phyloP scores from a whole-genome alignment of 2,797 vertebrate species.

The Poeciliopsis turneri region DNA sequence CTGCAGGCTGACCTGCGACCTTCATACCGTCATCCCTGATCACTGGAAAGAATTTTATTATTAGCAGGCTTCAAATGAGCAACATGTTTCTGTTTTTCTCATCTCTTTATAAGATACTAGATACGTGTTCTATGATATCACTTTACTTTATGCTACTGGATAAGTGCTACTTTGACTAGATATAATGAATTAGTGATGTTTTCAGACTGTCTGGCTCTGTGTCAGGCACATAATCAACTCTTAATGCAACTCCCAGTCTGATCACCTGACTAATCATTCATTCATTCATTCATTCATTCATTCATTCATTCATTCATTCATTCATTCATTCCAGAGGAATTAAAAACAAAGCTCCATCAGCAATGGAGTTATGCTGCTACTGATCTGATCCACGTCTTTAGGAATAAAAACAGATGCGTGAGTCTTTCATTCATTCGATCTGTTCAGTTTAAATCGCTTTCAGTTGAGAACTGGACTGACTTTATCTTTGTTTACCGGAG shows the following conservation, averaged over 20 bases:
- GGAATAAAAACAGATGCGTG: not conserved
- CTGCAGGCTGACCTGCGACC: not conserved
- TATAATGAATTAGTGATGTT: not conserved
- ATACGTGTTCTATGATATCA: not conserved
- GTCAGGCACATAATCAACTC: not conserved
- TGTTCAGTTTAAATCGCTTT: not conserved
- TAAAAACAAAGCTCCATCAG: not conserved
- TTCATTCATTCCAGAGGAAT: slow-evolving; percentile 1
- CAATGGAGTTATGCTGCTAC: not conserved
- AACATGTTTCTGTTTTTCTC: not conserved
- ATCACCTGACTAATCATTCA: not conserved
- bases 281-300: not conserved
- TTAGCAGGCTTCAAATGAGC: not conserved
- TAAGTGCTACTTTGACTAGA: not conserved
- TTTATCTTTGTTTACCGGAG: not conserved
- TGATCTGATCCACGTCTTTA: not conserved
- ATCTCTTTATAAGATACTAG: not conserved
- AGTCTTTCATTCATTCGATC: not conserved
- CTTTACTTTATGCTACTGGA: not conserved
- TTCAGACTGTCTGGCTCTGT: not conserved
- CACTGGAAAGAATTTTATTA: not conserved
- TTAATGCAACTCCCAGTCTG: not conserved
- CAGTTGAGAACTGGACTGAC: not conserved
- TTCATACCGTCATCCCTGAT: not conserved
- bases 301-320: not conserved